These are phyloP conservation scores for Eulemur coronatus DNA, from an alignment of 2,797 vertebrate genomes.

Conservation along the genomic window DNA sequence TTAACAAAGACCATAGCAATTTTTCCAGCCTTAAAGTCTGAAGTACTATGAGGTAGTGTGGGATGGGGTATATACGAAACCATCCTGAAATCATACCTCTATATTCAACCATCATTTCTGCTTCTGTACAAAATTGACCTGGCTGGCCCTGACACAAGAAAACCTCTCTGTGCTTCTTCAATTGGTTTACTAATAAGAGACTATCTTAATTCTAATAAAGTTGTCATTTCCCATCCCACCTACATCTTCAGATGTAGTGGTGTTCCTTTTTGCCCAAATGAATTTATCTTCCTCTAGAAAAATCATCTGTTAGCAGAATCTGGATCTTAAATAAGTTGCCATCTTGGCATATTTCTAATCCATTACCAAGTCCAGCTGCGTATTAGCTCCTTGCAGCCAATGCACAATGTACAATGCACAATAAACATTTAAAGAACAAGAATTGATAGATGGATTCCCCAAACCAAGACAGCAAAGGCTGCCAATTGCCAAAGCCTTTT, in stretches of 20 bases:
- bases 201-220: neutral
- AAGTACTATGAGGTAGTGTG: neutral
- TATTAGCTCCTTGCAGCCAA: slow-evolving; percentile 20
- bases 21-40: neutral
- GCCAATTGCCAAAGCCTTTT: slow-evolving; percentile 46
- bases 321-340: neutral
- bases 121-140: neutral
- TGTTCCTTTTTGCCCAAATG: neutral
- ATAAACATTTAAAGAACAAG: neutral
- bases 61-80: no score
- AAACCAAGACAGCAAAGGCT: neutral
- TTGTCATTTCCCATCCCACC: neutral
- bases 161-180: neutral
- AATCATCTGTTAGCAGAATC: neutral
- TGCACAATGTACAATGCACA: neutral
- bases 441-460: slow-evolving; percentile 47
- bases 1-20: neutral
- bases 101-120: neutral
- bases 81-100: neutral
- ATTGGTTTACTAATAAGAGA: neutral
- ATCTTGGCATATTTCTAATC: slow-evolving; percentile 1
- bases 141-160: neutral
- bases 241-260: neutral
- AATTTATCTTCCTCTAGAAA: slow-evolving; percentile 36
- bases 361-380: neutral